These are phyloP conservation scores for Calephelis virginiensis DNA, from an alignment of 1,140 invertebrate genomes.

Conservation along the genomic window DNA sequence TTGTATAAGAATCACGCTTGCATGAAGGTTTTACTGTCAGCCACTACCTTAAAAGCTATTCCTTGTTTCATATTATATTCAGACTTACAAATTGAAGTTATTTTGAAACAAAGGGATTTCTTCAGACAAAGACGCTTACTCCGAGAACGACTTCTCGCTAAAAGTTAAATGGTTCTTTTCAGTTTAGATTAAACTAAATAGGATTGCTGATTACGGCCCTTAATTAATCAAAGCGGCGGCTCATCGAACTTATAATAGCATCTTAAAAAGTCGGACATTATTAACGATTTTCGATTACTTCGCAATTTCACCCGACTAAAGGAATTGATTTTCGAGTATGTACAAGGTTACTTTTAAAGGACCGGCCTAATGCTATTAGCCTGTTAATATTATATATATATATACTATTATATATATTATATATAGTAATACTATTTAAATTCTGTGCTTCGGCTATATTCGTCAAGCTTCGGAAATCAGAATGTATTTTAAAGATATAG, in stretches of 20 bases:
- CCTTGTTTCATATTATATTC: slow-evolving; percentile 2
- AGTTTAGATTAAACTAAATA: slow-evolving; percentile 64
- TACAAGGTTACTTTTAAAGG: too few species aligned
- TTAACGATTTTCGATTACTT: slow-evolving; percentile 14
- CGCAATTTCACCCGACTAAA: neutral
- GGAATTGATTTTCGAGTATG: neutral
- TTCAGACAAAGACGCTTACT: slow-evolving; percentile 27
- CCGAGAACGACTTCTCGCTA: slow-evolving; percentile 17
- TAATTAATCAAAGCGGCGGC: slow-evolving; percentile 52
- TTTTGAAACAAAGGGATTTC: slow-evolving; percentile 13
- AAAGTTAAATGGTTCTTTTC: slow-evolving; percentile 60
- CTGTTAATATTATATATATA: too few species aligned
- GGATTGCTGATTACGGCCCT: slow-evolving; percentile 39
- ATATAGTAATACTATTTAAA: too few species aligned
- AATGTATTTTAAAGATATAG: too few species aligned
- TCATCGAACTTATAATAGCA: slow-evolving; percentile 55
- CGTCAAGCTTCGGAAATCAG: too few species aligned
- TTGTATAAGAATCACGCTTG: too few species aligned
- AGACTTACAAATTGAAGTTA: slow-evolving; percentile 8
- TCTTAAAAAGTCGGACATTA: slow-evolving; percentile 27
- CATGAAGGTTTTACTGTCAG: too few species aligned
- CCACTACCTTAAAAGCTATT: neutral
- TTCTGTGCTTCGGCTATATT: too few species aligned
- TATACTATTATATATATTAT: too few species aligned
- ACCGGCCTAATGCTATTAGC: too few species aligned